Evolutionary conservation across 2,113 vertebrate species (phyloP), one percentile per base, ranked within the genome.

Genomic region (Urocynchramus pylzowi): DNA sequence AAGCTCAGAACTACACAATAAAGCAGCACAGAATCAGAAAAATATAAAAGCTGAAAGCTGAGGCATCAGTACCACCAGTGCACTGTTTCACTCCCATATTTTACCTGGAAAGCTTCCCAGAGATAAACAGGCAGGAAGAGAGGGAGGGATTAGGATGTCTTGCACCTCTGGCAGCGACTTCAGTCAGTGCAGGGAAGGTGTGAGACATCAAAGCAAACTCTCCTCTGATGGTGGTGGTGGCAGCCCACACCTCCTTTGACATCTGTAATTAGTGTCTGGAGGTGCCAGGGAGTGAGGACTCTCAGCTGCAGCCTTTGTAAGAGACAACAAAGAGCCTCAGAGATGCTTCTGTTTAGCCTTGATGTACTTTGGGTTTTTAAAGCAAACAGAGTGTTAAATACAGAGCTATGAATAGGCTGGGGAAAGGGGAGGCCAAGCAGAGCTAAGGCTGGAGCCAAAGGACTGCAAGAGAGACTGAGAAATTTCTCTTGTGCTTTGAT

Each of bases 211-310:
- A 93, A 96, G 82, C 56, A 13, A 86, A 6, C 5, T 28, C 50
- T 56, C 44, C 30, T 90, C 24, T 88, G 90, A 67, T 57, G 77
- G 10, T 33, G 53, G 6, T 21, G 44, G 61, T 4, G 86, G 84
- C 74, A 65, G 70, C 20, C 54, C 67, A 27, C 63, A 52, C 50
- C 71, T 93, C n/a, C 26, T 90, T 73, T 80, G 79, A 77, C 84
- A 95, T 47, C 47, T 88, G 95, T 86, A 93, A 95, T 96, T 90
- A 91, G 93, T 57, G 74, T 73, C 93, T 85, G 77, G 23, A 74
- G 87, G 81, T 93, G 93, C 45, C 63, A n/a, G 67, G 65, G 24
- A 90, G 50, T 0, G 6, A 77, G 71, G 39, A 27, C 39, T 73
- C 42, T 22, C 16, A 39, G 76, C 79, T 60, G 20, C 54, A 81